phyloP scores from a whole-genome alignment of 2,797 vertebrate species.

The Onychomys leucogaster region DNA sequence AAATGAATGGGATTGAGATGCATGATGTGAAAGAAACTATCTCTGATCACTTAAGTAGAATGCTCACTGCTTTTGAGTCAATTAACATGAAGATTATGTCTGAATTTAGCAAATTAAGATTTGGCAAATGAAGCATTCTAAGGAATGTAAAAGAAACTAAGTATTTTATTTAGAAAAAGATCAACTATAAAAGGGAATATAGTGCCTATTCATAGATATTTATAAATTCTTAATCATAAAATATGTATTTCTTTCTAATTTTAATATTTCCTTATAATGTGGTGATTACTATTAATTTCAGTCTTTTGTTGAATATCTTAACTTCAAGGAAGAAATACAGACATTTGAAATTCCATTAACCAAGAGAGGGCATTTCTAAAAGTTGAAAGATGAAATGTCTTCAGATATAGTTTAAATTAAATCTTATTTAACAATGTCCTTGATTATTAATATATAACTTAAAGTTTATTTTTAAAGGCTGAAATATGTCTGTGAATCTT shows the following conservation, averaged over 20 bases:
- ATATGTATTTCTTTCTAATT: neutral
- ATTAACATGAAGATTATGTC: neutral
- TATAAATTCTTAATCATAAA: neutral
- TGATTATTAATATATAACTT: constrained; percentile 35
- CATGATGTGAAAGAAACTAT: neutral
- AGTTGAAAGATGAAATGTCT: constrained; percentile 2
- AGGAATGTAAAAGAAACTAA: neutral
- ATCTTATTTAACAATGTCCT: constrained; percentile 5
- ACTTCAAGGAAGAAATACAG: neutral
- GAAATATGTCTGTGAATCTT: neutral
- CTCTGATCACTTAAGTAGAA: neutral
- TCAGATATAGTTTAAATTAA: neutral
- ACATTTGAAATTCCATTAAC: constrained; percentile 24
- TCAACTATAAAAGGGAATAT: neutral
- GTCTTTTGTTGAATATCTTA: constrained; percentile 7
- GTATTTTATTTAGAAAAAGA: neutral
- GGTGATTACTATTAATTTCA: constrained; percentile 37
- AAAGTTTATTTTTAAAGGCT: constrained; percentile 35
- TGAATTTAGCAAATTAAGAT: neutral
- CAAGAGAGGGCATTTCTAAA: constrained; percentile 11
- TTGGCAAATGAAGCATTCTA: neutral
- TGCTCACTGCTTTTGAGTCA: neutral
- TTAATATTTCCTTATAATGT: constrained; percentile 19
- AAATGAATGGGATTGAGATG: neutral
- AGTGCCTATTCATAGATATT: neutral